A percentile compares a stretch with the other conserved stretches of the same genome.
Conservation (phyloP, 2,113 vertebrate genomes). For the Elephantulus edwardii region DNA sequence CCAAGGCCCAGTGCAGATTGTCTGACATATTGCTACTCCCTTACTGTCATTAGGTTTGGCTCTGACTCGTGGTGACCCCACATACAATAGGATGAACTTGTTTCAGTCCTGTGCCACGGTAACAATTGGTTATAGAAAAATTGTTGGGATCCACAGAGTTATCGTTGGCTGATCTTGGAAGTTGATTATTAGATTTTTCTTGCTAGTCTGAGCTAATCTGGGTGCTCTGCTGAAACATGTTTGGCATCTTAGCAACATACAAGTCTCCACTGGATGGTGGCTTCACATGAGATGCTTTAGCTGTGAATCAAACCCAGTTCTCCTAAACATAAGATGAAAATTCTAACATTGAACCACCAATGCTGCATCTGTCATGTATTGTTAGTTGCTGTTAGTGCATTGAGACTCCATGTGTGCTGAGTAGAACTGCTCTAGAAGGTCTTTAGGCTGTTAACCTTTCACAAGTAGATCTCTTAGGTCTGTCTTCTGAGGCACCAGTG, state of each 20-base stretch:
- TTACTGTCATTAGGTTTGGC: not conserved
- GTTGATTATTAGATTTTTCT: not conserved
- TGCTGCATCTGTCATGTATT: not conserved
- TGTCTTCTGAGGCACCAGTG: not conserved
- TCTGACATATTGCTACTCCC: not conserved
- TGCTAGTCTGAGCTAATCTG: no score
- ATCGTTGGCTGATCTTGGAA: not conserved
- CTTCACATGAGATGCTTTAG: not conserved
- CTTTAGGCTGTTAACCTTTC: not conserved
- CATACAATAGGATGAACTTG: not conserved
- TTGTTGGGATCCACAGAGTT: not conserved
- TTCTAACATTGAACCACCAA: not conserved
- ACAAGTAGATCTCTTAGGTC: not conserved
- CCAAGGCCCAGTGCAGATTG: not conserved
- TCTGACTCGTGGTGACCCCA: not conserved
- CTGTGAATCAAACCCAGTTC: not conserved
- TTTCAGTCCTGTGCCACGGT: not conserved
- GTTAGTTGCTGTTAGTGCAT: not conserved
- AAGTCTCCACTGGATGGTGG: not conserved
- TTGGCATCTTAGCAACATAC: not conserved
- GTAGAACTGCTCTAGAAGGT: not conserved
- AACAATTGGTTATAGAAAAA: not conserved
- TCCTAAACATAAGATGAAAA: not conserved
- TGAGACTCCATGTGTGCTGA: not conserved
- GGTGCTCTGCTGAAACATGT: no score